Conservation (phyloP, 2,113 vertebrate species). For the Stigmatopora nigra region DNA sequence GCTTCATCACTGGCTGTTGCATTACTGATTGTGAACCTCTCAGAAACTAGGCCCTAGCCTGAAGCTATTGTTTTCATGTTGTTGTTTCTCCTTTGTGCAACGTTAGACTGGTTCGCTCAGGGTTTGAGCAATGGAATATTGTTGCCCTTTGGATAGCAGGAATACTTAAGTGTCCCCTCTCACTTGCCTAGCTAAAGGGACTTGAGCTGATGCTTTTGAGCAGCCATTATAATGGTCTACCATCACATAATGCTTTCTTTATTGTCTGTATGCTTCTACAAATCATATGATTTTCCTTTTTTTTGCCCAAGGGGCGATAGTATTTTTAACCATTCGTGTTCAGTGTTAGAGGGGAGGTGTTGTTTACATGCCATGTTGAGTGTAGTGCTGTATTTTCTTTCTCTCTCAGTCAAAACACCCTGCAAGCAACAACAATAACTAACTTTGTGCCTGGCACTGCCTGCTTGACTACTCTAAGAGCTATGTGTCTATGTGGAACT, state of each 20-base stretch:
- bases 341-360: constrained; percentile 28
- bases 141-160: neutral
- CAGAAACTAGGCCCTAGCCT: constrained; percentile 34
- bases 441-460: constrained; percentile 36
- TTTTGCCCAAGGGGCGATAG: constrained; percentile 17
- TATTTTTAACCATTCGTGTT: constrained; percentile 16
- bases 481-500: constrained; percentile 24
- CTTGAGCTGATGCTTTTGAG: constrained; percentile 37
- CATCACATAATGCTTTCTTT: constrained; percentile 32
- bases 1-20: constrained; percentile 22
- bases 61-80: constrained; percentile 40
- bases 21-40: constrained; percentile 32
- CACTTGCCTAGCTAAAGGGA: constrained; percentile 45
- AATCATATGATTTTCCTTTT: constrained; percentile 47
- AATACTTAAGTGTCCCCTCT: constrained; percentile 12
- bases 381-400: constrained; percentile 17
- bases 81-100: constrained; percentile 32
- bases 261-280: constrained; percentile 32
- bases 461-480: constrained; percentile 19
- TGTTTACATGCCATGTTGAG: constrained; percentile 21
- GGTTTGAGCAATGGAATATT: constrained; percentile 7
- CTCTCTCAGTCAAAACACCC: constrained; percentile 39
- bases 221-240: constrained; percentile 43
- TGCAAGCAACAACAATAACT: constrained; percentile 39
- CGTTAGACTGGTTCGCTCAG: constrained; percentile 15